Evolutionary conservation across 2,888 invertebrate species (phyloP), one percentile per base, ranked within the genome.

Genomic region (Mellilla xanthometata): DNA sequence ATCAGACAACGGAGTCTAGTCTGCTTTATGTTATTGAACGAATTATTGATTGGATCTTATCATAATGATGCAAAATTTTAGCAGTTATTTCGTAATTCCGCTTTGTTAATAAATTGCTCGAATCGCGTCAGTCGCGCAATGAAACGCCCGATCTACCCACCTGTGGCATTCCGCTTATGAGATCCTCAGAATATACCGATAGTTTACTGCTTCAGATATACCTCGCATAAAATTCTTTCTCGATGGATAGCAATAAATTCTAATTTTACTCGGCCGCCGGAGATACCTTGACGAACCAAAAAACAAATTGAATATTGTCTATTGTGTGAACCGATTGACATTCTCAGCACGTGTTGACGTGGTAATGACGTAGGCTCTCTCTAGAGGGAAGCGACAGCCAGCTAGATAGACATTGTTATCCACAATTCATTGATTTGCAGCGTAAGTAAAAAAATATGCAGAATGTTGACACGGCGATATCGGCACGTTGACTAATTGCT

Each of bases 401-500:
- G 24, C 33, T 34, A 12, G 39, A 12, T 34, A 3, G 11, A 12
- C 10, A 12, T 30, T 23, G 43, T 30, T 30, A 12, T 35, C 56
- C 56, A 60, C 60, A 51, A 54, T 67, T 60, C 66, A 65, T 66
- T 64, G 64, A 66, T 66, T 60, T 6, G 40, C 32, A 28, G 2
- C 6, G 15, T 19, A 13, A 58, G 43, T 56, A 62, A 46, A 66
- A 56, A 56, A n/a, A n/a, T n/a, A 53, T 58, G 56, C 63, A 60
- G 62, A 70, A 76, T 72, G 76, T 80, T 80, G 80, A 79, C 73
- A 72, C 58, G 57, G 72, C 74, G 68, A 62, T 81, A 74, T 72
- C 71, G 71, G 72, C 65, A 66, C 66, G 69, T 81, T 80, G 81
- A 82, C 79, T 83, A 81, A 84, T 84, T 83, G 81, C 78, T 81